Evolutionary conservation across 1,140 invertebrate genomes (phyloP).

Genomic region (Hermetia illucens): DNA sequence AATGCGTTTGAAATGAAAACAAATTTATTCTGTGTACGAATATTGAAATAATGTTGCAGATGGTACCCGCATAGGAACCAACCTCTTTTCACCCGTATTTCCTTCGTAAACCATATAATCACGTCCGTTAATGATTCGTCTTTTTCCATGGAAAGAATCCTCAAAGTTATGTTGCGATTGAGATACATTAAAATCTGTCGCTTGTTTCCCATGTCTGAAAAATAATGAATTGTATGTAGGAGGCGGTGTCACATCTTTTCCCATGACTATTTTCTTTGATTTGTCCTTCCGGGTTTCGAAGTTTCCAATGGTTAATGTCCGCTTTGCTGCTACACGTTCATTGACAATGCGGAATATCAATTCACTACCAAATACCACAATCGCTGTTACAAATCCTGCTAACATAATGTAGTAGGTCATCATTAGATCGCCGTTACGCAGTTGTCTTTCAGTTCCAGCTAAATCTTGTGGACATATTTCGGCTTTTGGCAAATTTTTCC

Average conservation of each 20-base stretch:
- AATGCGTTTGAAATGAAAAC: too few species aligned
- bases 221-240: neutral
- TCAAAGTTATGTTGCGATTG: neutral
- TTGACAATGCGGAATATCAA: slow-evolving; percentile 31
- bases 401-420: slow-evolving; percentile 56
- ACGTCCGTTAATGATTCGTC: slow-evolving; percentile 51
- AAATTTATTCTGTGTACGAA: slow-evolving; percentile 26
- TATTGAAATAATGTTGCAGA: slow-evolving; percentile 59
- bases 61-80: slow-evolving; percentile 53
- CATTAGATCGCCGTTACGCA: slow-evolving; percentile 48
- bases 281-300: neutral
- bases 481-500: slow-evolving; percentile 46
- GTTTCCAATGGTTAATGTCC: neutral
- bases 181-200: neutral
- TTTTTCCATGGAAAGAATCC: slow-evolving; percentile 9
- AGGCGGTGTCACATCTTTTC: neutral
- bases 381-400: slow-evolving; percentile 41
- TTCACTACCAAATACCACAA: slow-evolving; percentile 48
- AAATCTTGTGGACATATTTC: slow-evolving; percentile 65
- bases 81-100: slow-evolving; percentile 38
- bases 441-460: slow-evolving; percentile 58
- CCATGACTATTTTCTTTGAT: neutral
- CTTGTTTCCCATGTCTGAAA: slow-evolving; percentile 1
- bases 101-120: slow-evolving; percentile 52
- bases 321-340: slow-evolving; percentile 15